Evolutionary conservation across 1,140 invertebrate species (phyloP).

Genomic region (Formica exsecta): DNA sequence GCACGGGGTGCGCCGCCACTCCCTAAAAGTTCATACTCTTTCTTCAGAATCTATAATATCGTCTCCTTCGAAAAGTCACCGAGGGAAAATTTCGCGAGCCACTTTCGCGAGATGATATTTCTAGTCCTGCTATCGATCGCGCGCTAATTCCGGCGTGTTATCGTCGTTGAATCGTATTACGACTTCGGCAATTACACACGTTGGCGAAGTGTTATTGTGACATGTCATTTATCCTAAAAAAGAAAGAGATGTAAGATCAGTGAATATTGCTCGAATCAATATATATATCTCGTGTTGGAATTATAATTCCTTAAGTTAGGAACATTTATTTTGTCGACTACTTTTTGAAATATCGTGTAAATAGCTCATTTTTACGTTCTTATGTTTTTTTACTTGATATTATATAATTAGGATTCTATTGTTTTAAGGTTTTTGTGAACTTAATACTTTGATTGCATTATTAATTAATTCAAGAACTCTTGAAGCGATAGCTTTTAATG

Average conservation of each 20-base stretch:
- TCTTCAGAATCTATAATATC: slow-evolving; percentile 37
- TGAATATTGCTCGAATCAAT: slow-evolving; percentile 26
- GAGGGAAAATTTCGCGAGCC: slow-evolving; percentile 23
- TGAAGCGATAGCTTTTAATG: neutral
- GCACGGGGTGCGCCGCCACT: slow-evolving; percentile 39
- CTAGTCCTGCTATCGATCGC: slow-evolving; percentile 47
- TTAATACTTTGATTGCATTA: neutral
- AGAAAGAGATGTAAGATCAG: neutral
- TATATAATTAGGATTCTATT: neutral
- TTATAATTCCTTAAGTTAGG: neutral
- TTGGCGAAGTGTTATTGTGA: neutral
- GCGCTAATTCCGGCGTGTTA: slow-evolving; percentile 37
- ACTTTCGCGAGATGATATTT: slow-evolving; percentile 41
- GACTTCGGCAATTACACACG: slow-evolving; percentile 3
- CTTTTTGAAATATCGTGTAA: slow-evolving; percentile 3
- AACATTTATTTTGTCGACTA: neutral
- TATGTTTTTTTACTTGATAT: neutral
- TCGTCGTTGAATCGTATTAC: slow-evolving; percentile 35
- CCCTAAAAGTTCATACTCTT: slow-evolving; percentile 39
- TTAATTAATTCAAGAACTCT: neutral
- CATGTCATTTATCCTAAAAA: neutral
- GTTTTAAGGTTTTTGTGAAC: neutral
- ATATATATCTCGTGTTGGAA: neutral
- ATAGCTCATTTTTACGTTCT: neutral
- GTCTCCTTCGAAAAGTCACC: neutral